Percentiles rank a stretch among this genome's conserved stretches.
phyloP scores from a whole-genome alignment of 2,888 invertebrate genomes.

The Augiades crinisus region DNA sequence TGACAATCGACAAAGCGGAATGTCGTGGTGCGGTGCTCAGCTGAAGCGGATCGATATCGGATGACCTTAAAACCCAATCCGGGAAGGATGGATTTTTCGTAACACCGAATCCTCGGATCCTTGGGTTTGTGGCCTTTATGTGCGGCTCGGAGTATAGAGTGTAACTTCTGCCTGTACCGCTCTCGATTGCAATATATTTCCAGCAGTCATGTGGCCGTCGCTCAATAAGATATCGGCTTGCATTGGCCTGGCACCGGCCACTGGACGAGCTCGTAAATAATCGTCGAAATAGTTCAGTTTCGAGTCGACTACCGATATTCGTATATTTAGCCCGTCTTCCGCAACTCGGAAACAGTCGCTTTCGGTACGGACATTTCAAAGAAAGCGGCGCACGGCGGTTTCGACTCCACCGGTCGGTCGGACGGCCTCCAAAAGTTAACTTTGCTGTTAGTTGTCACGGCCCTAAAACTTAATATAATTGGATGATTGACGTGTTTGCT shows the following conservation, averaged over 20 bases:
- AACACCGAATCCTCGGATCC: conserved; percentile 34
- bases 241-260: conserved; percentile 4
- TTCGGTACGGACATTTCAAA: not conserved
- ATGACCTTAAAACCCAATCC: conserved; percentile 59
- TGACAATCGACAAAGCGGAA: conserved; percentile 21
- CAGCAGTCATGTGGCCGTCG: not conserved
- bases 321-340: conserved; percentile 40
- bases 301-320: conserved; percentile 35
- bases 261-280: conserved; percentile 38
- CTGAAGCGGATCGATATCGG: conserved; percentile 68
- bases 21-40: conserved; percentile 48
- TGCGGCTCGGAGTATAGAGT: too few relatives aligned
- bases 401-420: not conserved
- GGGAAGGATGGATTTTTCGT: conserved; percentile 22
- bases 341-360: conserved; percentile 29
- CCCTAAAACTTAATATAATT: not conserved
- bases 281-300: conserved; percentile 39
- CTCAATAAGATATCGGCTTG: conserved; percentile 31
- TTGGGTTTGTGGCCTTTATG: too few relatives aligned
- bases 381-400: not conserved
- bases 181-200: not conserved
- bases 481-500: conserved; percentile 5
- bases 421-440: not conserved
- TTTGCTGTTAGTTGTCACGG: not conserved
- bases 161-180: not conserved